A percentile compares a stretch with the other conserved stretches of the same genome.
phyloP scores from a whole-genome alignment of 2,113 vertebrate genomes.

The Tetraodon nigroviridis region DNA sequence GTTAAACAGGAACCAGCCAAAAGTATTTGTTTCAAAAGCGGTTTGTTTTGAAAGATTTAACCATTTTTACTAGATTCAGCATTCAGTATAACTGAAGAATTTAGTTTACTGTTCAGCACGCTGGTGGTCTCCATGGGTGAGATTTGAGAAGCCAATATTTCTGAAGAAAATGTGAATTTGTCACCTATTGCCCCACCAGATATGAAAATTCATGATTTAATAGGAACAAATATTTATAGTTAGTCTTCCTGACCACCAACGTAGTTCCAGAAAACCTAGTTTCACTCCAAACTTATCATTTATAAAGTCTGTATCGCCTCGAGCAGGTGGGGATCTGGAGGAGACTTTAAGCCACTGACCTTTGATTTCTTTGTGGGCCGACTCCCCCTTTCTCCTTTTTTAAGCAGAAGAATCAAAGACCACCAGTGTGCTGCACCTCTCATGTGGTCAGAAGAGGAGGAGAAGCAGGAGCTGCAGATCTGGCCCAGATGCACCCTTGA shows the following conservation, averaged over 20 bases:
- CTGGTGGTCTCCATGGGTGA: conserved; percentile 13
- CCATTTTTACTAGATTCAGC: conserved; percentile 10
- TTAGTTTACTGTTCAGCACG: conserved; percentile 3
- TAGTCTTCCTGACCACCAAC: conserved; percentile 44
- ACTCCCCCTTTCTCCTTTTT: conserved; percentile 38
- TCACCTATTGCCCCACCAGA: conserved; percentile 12
- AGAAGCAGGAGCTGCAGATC: conserved; percentile 35
- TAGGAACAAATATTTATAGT: conserved; percentile 21
- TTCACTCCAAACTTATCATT: conserved; percentile 44
- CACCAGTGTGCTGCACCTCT: conserved; percentile 59
- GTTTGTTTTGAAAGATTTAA: not conserved
- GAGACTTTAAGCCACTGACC: conserved; percentile 34
- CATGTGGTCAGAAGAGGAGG: conserved; percentile 50
- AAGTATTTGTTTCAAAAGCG: conserved; percentile 4
- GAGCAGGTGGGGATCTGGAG: conserved; percentile 32
- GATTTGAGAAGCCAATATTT: conserved; percentile 4
- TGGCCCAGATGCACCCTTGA: conserved; percentile 35
- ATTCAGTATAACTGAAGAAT: no score
- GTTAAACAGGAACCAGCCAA: not conserved
- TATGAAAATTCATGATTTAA: conserved; percentile 26
- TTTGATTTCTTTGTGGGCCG: conserved; percentile 54
- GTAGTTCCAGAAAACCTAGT: conserved; percentile 41
- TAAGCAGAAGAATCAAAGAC: conserved; percentile 58
- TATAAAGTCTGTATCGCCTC: conserved; percentile 46
- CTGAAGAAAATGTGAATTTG: conserved; percentile 11